Evolutionary conservation across 2,113 vertebrate species (phyloP), one percentile per base, ranked within the genome.

Genomic region (Arothron firmamentum): DNA sequence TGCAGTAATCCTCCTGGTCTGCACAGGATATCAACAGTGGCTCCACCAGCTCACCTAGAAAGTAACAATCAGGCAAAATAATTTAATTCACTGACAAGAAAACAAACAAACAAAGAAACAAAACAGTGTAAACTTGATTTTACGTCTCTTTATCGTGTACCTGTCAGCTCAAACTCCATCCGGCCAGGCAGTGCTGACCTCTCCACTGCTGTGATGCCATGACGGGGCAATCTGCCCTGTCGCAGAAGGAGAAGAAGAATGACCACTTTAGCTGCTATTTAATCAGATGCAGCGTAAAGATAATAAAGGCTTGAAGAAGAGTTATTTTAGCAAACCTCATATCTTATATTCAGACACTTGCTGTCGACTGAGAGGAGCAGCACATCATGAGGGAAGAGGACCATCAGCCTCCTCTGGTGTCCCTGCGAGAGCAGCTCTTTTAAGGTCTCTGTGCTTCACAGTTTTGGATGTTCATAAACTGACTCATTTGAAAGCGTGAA

Each of bases 331-430:
- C 23, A 62, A 61, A 93, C 92, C 90, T 93, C 89, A 52, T 93
- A 93, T 51, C 67, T 88, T 62, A 93, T 67, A 49, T 64, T 72
- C 19, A 87, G 80, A 17, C 66, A 74, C 23, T 89, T 83, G 49
- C 69, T 73, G 74, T 93, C 91, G 0, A 92, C 76, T 56, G 92
- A 92, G 42, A 93, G 88, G 64, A 94, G 88, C 53, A 93, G 81
- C 13, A 94, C 70, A 4, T 93, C 91, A 56, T 89, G 85, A 58
- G 90, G 84, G 71, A 94, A 94, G 28, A 94, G 85, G 47, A 92
- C 76, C 83, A 92, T 71, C 56, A 89, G 61, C 46, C 84, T 78
- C 59, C 93, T 90, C 57, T 92, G 89, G 66, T 88, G 84, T 13
- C 67, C 80, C 91, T 92, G 61, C 18, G 77, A 77, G 5, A 72